These are phyloP conservation scores for Trichogramma pretiosum DNA, from an alignment of 1,140 invertebrate species.

Conservation along the genomic window DNA sequence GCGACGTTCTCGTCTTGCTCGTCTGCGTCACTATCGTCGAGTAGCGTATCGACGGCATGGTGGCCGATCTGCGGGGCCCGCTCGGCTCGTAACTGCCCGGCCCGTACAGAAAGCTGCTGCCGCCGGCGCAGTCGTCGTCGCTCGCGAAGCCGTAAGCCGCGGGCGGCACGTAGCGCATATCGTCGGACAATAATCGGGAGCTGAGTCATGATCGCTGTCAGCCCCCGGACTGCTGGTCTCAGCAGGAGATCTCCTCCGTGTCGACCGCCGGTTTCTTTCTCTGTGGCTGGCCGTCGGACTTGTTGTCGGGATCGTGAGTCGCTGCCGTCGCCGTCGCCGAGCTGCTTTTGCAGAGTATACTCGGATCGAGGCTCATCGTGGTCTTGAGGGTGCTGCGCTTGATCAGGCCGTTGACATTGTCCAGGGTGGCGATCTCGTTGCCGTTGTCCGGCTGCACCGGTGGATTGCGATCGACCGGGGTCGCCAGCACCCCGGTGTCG, in stretches of 20 bases:
- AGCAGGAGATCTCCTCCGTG: constrained; percentile 38
- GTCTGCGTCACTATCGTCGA: neutral
- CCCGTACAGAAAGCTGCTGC: constrained; percentile 5
- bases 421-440: neutral
- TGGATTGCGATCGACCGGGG: constrained; percentile 33
- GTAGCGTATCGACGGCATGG: constrained; percentile 24
- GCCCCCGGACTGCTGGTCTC: constrained; percentile 31
- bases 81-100: constrained; percentile 14
- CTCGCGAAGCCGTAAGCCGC: too few relatives aligned
- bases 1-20: too few relatives aligned
- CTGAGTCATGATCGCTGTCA: too few relatives aligned
- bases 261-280: too few relatives aligned
- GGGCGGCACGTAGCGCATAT: too few relatives aligned
- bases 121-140: constrained; percentile 6
- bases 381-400: constrained; percentile 40
- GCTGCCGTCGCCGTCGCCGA: too few relatives aligned
- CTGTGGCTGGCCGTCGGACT: too few relatives aligned
- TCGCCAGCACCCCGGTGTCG: constrained; percentile 33
- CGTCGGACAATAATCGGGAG: too few relatives aligned
- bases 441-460: neutral
- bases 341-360: constrained; percentile 39
- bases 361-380: constrained; percentile 45
- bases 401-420: constrained; percentile 38
- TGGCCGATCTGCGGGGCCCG: constrained; percentile 23
- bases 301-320: too few relatives aligned